Base-by-base conservation (phyloP, 2,797 vertebrate genomes). In the Agapornis canus region DNA sequence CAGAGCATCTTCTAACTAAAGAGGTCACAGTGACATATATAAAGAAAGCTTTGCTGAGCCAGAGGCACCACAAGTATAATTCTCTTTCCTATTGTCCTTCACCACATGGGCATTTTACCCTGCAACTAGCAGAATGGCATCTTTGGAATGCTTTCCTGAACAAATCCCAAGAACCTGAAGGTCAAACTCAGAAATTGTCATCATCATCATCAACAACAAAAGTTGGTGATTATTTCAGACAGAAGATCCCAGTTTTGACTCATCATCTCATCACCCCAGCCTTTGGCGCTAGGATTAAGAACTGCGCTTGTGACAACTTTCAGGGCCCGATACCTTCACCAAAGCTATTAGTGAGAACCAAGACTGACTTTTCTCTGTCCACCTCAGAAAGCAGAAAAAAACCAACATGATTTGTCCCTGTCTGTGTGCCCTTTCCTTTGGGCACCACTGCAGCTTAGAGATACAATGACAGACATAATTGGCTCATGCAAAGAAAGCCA, bases 401-500 rank as follows among this genome's bases (percentile, higher is more conserved):
- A 42, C 42, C 42, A 49, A 60, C 63, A 82, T 57, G 54, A 86
- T 95, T 97, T 95, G 81, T 94, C 70, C 77, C 89, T 56, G 57
- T 68, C 73, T 71, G 49, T 45, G 39, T 91, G 93, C 82, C 94
- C 96, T 96, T 97, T 94, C 61, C 86, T 97, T 95, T 96, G 95
- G 82, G 72, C 95, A 90, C 81, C 91, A 89, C 89, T 93, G 82
- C 87, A 90, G 92, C 91, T 97, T 96, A 86, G 87, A 94, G 88
- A 96, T 82, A 96, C 95, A 95, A 63, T 95, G 95, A 97, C 95
- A 95, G 92, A 94, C n/a, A 1, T 97, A 97, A 97, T 89, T 97
- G 97, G 94, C 72, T 97, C 95, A 94, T 89, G 90, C 94, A 97
- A 97, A 98, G 90, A 97, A 95, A 98, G 89, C 87, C 96, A 96